Conservation (phyloP, 2,888 invertebrate genomes). For the Halocaridina rubra region DNA sequence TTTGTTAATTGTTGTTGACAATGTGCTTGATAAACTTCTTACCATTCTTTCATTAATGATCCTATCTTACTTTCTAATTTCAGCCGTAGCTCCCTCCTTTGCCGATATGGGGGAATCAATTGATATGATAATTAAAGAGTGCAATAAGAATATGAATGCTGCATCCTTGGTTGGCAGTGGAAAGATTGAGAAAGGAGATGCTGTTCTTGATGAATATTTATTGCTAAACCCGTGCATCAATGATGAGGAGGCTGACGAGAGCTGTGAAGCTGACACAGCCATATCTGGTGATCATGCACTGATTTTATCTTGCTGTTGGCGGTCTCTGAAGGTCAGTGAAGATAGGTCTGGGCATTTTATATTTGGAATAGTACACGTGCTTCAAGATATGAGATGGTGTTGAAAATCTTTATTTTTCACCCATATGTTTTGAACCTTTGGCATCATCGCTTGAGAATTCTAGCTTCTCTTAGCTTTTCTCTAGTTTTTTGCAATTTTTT, state of each 20-base stretch:
- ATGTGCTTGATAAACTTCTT: too few relatives aligned
- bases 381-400: too few relatives aligned
- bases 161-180: not conserved
- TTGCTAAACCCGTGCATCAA: not conserved
- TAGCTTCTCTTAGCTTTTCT: too few relatives aligned
- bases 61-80: too few relatives aligned
- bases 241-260: slow-evolving; percentile 66
- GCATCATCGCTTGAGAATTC: too few relatives aligned
- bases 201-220: not conserved
- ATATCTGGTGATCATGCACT: slow-evolving; percentile 77
- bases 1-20: too few relatives aligned
- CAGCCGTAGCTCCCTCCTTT: slow-evolving; percentile 77
- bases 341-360: too few relatives aligned
- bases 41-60: too few relatives aligned
- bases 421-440: too few relatives aligned
- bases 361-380: too few relatives aligned
- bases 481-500: not conserved
- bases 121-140: slow-evolving; percentile 72
- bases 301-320: slow-evolving; percentile 81
- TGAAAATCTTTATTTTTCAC: too few relatives aligned
- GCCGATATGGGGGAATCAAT: slow-evolving; percentile 82
- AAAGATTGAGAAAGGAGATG: not conserved
- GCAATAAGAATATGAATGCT: slow-evolving; percentile 66
- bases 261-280: slow-evolving; percentile 65
- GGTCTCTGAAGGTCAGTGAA: slow-evolving; percentile 79